Base-by-base conservation (phyloP, 1,140 invertebrate genomes). In the Macrobrachium nipponense region DNA sequence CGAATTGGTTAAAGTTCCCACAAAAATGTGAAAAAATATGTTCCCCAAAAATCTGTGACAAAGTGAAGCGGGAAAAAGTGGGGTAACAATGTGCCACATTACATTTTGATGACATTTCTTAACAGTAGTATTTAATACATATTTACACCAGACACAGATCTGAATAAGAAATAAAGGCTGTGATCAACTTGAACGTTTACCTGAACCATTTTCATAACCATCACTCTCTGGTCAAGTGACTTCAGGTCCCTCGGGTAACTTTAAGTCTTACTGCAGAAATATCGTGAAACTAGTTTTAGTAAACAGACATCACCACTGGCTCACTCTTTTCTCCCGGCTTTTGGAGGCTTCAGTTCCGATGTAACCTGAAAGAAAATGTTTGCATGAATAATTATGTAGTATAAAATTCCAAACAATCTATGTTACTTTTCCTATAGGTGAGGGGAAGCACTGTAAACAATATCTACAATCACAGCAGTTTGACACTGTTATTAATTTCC, bases 201-300 rank as follows among this genome's bases (percentile, higher is more conserved):
- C 92, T 93, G 93, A 80, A 99, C 95, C 10, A 96, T 96, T 91
- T 97, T 98, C 0, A 96, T 91, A 0, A 99, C 96, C 58, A 95
- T 95, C 89, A 95, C 95, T 20, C 97, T 92, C 89, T 95, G 97
- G 89, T 99, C 98, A 0, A 93, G 89, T 0, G 95, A 94, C 87
- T 96, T 92, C 58, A 99, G 92, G 92, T 99, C 97, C 97, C 90
- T 96, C 95, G 0, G 98, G 97, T 91, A 86, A 72, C 62, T 97
- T 97, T 0, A 99, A 99, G 92, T 68, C 98, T 93, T 4, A 99
- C 93, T 8, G 97, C 96, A 90, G 97, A 98, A 17, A 99, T 94
- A 90, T 97, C 94, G 23, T 95, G 94, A 88, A 88, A 99, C 95
- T 5, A 98, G 92, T 23, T 94, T 94, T 87, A 97, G 94, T 23